These are phyloP conservation scores for Macaria notata DNA, from an alignment of 2,888 invertebrate genomes.

Conservation along the genomic window DNA sequence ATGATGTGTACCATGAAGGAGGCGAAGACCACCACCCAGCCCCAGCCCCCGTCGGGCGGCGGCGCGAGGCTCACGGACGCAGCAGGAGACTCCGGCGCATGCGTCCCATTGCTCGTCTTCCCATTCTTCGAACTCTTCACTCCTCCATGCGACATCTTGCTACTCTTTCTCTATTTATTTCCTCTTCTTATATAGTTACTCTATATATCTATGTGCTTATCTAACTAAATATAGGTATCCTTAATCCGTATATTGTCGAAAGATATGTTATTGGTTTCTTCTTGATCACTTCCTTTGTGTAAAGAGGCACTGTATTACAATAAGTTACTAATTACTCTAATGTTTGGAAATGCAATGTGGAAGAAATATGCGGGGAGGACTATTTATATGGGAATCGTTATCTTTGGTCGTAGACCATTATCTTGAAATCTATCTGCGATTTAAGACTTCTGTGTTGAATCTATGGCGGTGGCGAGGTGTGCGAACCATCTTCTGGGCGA, in stretches of 20 bases:
- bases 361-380: slow-evolving; percentile 40
- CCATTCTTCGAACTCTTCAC: slow-evolving; percentile 48
- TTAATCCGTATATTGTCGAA: slow-evolving; percentile 50
- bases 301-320: slow-evolving; percentile 36
- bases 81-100: slow-evolving; percentile 52
- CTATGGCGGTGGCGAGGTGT: slow-evolving; percentile 38
- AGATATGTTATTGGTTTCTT: slow-evolving; percentile 49
- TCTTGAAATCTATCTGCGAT: slow-evolving; percentile 56
- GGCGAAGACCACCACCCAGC: slow-evolving; percentile 96
- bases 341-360: slow-evolving; percentile 38
- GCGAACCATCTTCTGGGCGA: slow-evolving; percentile 47
- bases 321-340: slow-evolving; percentile 34
- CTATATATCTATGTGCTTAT: slow-evolving; percentile 27
- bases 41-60: slow-evolving; percentile 97
- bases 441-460: slow-evolving; percentile 48
- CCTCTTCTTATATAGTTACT: slow-evolving; percentile 20
- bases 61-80: slow-evolving; percentile 78
- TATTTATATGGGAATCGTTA: slow-evolving; percentile 41
- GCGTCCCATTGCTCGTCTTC: slow-evolving; percentile 59
- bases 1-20: slow-evolving; percentile 98
- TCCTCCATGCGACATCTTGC: slow-evolving; percentile 69
- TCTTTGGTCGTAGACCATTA: slow-evolving; percentile 61
- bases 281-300: slow-evolving; percentile 34
- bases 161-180: slow-evolving; percentile 37
- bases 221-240: slow-evolving; percentile 22